These are phyloP conservation scores for Nothobranchius furzeri DNA, from an alignment of 2,113 vertebrate genomes.

Conservation along the genomic window DNA sequence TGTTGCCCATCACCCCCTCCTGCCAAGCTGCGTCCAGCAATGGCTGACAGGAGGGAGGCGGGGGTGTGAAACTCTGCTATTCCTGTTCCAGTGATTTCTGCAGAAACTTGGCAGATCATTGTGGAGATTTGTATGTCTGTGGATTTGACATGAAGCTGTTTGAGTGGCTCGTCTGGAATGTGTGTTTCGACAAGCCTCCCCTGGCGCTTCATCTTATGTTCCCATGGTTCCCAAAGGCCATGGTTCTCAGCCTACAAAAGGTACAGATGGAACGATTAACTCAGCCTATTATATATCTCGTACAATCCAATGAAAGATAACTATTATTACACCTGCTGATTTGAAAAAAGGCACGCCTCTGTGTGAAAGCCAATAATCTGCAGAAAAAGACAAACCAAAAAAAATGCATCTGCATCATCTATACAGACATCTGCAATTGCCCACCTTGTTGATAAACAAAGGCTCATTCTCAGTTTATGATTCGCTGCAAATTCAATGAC, in stretches of 20 bases:
- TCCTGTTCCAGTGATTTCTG: slow-evolving; percentile 65
- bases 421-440: slow-evolving; percentile 10
- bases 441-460: slow-evolving; percentile 35
- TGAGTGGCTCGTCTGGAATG: slow-evolving; percentile 59
- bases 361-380: slow-evolving; percentile 23
- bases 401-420: slow-evolving; percentile 24
- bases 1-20: slow-evolving; percentile 68
- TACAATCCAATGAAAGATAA: slow-evolving; percentile 42
- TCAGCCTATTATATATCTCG: slow-evolving; percentile 13
- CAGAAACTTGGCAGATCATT: slow-evolving; percentile 69
- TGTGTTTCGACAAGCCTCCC: slow-evolving; percentile 48
- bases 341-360: slow-evolving; percentile 26
- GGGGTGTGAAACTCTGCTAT: slow-evolving; percentile 63
- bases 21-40: slow-evolving; percentile 62
- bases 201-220: slow-evolving; percentile 54
- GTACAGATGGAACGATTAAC: slow-evolving; percentile 53
- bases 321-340: slow-evolving; percentile 28
- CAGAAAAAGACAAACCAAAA: slow-evolving; percentile 21
- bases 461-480: slow-evolving; percentile 26
- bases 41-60: slow-evolving; percentile 39
- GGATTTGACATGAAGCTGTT: slow-evolving; percentile 66
- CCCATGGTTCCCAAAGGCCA: slow-evolving; percentile 41
- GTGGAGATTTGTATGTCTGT: slow-evolving; percentile 64
- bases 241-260: slow-evolving; percentile 42
- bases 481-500: slow-evolving; percentile 45